These are phyloP conservation scores for Drepanosiphum platanoidis DNA, from an alignment of 2,888 invertebrate species.

Conservation along the genomic window DNA sequence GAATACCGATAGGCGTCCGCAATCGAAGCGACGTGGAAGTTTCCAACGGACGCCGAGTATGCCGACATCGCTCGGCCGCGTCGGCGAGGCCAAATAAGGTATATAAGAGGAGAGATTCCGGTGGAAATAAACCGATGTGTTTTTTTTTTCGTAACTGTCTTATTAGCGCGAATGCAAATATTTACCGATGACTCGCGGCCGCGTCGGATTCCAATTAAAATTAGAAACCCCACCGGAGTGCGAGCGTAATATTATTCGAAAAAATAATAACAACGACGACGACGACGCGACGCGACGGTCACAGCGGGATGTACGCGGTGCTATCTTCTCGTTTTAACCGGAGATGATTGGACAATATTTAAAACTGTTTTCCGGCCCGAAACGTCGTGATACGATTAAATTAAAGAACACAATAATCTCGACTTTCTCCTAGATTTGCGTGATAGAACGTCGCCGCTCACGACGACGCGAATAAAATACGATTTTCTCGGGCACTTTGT, in stretches of 20 bases:
- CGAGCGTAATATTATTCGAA: constrained; percentile 4
- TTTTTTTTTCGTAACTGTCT: not conserved
- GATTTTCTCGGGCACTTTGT: not conserved
- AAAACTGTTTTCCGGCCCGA: not conserved
- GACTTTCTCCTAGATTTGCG: constrained; percentile 32
- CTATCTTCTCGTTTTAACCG: not conserved
- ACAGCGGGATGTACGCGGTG: not conserved
- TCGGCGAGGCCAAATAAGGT: too few species aligned
- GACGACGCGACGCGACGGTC: not conserved
- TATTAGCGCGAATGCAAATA: not conserved
- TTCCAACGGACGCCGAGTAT: too few species aligned
- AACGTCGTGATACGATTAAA: constrained; percentile 9
- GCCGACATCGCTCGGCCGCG: too few species aligned
- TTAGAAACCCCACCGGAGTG: not conserved
- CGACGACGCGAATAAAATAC: not conserved
- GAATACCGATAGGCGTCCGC: too few species aligned
- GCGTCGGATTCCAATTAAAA: not conserved
- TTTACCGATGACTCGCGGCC: not conserved
- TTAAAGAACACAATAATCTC: not conserved
- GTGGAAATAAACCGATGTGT: too few species aligned
- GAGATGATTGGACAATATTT: constrained; percentile 3
- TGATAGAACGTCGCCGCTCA: not conserved
- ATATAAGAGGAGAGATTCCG: too few species aligned
- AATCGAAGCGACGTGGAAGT: too few species aligned
- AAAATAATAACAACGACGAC: too few species aligned